Conservation (phyloP, 1,140 invertebrate species). For the Drosophila sucinea region DNA sequence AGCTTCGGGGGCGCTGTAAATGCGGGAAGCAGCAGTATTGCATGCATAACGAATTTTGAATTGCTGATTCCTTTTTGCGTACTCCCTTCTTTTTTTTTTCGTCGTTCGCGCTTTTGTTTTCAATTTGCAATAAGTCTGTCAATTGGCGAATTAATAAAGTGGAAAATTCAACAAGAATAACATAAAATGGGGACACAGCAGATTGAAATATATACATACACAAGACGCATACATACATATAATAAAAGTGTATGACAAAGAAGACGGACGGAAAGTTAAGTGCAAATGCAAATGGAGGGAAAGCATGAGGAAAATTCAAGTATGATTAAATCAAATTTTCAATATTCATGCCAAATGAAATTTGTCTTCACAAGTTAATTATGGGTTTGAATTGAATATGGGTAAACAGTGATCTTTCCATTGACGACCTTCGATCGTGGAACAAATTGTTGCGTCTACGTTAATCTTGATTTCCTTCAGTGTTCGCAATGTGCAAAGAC, state of each 20-base stretch:
- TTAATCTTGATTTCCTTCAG: no score
- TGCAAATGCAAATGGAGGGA: neutral
- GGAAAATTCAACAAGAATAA: conserved; percentile 70
- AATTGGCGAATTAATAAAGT: conserved; percentile 83
- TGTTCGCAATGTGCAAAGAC: no score
- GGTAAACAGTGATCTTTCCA: neutral
- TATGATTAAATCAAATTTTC: neutral
- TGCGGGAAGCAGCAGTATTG: conserved; percentile 10
- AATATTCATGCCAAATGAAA: neutral
- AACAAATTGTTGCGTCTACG: no score
- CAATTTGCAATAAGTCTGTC: conserved; percentile 83
- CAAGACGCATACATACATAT: neutral
- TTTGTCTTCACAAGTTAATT: neutral
- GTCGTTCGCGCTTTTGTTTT: conserved; percentile 78
- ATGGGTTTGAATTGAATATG: neutral
- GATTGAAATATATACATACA: conserved; percentile 52
- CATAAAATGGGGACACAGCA: conserved; percentile 38
- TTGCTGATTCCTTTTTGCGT: conserved; percentile 38
- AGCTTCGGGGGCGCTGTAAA: conserved; percentile 42
- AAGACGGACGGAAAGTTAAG: neutral
- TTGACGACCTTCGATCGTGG: neutral
- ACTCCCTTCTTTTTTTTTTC: conserved; percentile 34
- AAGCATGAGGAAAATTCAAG: neutral
- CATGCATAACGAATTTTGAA: conserved; percentile 73
- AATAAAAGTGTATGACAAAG: neutral